These are phyloP conservation scores for Ageneiosus marmoratus DNA, from an alignment of 2,113 vertebrate species.

Conservation along the genomic window DNA sequence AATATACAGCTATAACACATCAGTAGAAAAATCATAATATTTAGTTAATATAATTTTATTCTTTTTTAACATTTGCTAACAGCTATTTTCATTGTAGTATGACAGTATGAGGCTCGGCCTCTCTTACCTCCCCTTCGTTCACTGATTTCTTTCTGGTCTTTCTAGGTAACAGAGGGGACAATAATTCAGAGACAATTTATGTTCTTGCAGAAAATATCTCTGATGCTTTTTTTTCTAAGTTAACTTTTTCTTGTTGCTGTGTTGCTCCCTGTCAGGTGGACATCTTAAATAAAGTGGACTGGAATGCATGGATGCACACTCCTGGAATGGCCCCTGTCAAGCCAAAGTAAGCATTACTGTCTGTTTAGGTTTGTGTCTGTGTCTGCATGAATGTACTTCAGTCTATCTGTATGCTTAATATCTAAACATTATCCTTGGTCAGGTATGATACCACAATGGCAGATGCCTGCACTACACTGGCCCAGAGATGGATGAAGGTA, in stretches of 20 bases:
- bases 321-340: conserved; percentile 91
- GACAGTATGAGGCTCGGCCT: too few relatives aligned
- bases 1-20: too few relatives aligned
- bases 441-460: conserved; percentile 91
- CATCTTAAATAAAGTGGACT: conserved; percentile 89
- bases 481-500: conserved; percentile 86
- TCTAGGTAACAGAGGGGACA: not conserved
- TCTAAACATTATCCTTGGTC: conserved; percentile 13
- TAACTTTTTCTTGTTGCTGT: conserved; percentile 7
- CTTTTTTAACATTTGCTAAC: too few relatives aligned
- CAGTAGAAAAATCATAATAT: too few relatives aligned
- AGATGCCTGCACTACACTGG: conserved; percentile 83
- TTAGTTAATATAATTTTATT: too few relatives aligned
- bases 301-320: conserved; percentile 89
- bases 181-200: not conserved
- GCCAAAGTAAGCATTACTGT: conserved; percentile 77
- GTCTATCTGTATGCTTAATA: not conserved
- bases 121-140: too few relatives aligned
- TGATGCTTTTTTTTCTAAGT: not conserved
- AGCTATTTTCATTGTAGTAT: too few relatives aligned
- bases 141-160: not conserved
- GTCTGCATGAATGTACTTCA: not conserved
- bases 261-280: conserved; percentile 76
- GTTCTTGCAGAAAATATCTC: not conserved
- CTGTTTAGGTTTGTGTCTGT: not conserved